Conservation (phyloP, 2,797 vertebrate species). For the Morus bassanus region DNA sequence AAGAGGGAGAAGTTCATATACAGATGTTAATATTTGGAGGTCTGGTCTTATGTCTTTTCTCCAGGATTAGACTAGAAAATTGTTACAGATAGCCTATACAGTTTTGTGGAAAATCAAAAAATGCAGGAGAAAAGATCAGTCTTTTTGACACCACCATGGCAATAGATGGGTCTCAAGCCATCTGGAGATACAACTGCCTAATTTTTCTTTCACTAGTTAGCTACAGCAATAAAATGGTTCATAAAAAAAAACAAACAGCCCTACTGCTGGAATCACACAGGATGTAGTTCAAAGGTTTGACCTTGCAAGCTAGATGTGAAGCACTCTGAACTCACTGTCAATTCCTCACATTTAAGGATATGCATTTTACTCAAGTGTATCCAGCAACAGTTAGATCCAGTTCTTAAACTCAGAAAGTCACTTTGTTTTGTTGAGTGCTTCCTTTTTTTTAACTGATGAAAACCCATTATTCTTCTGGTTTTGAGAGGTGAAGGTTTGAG, state of each 20-base stretch:
- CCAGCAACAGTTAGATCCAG: neutral
- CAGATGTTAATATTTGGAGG: neutral
- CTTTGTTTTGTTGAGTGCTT: neutral
- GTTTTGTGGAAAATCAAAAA: neutral
- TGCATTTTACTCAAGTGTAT: neutral
- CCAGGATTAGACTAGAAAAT: neutral
- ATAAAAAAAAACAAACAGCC: neutral
- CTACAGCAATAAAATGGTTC: neutral
- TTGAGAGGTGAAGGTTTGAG: neutral
- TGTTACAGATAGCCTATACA: neutral
- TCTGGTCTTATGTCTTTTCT: neutral
- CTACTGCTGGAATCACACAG: neutral
- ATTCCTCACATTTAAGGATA: neutral
- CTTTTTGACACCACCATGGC: neutral
- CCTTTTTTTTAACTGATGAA: neutral
- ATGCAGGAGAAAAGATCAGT: neutral
- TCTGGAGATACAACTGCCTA: neutral
- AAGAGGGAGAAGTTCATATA: neutral
- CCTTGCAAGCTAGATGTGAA: neutral
- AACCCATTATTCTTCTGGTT: neutral
- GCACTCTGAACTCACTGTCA: neutral
- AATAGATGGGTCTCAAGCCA: neutral
- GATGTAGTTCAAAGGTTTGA: neutral
- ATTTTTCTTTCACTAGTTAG: constrained; percentile 18
- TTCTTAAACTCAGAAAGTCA: neutral